phyloP scores from a whole-genome alignment of 1,140 invertebrate genomes.

The Polypedilum pembai region DNA sequence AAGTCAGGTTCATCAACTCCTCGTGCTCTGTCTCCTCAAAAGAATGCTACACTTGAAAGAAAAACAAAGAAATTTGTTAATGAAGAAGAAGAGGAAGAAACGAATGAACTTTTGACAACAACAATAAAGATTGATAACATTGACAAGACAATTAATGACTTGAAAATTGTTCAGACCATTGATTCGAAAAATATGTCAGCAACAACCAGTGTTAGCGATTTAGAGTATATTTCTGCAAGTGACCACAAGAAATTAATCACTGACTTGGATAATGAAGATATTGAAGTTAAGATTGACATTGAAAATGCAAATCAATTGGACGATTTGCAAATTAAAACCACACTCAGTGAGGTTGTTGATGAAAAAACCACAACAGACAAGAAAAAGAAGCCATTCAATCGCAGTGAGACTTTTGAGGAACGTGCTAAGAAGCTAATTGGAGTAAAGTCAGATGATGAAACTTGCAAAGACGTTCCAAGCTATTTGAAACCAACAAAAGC shows the following conservation, averaged over 20 bases:
- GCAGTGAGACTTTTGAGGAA: slow-evolving; percentile 62
- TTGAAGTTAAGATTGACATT: slow-evolving; percentile 32
- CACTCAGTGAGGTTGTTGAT: slow-evolving; percentile 29
- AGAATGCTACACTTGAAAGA: background rate
- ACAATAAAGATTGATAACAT: background rate
- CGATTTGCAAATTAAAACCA: slow-evolving; percentile 11
- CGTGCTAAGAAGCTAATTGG: slow-evolving; percentile 58
- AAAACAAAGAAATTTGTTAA: background rate
- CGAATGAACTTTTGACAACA: background rate
- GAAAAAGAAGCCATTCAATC: slow-evolving; percentile 41
- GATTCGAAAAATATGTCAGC: slow-evolving; percentile 37
- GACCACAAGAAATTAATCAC: slow-evolving; percentile 40
- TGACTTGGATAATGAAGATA: slow-evolving; percentile 42
- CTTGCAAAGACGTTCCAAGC: slow-evolving; percentile 34
- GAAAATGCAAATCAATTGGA: slow-evolving; percentile 25
- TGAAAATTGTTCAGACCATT: slow-evolving; percentile 10
- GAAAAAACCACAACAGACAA: slow-evolving; percentile 34
- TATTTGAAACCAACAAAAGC: slow-evolving; percentile 34
- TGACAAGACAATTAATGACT: slow-evolving; percentile 17
- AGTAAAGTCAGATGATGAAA: slow-evolving; percentile 39
- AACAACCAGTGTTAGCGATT: slow-evolving; percentile 47
- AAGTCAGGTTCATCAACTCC: background rate
- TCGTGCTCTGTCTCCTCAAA: background rate
- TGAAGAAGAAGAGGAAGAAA: slow-evolving; percentile 2
- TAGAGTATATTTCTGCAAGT: slow-evolving; percentile 43